These are phyloP conservation scores for Acrocephalus arundinaceus DNA, from an alignment of 2,113 vertebrate species.

Conservation along the genomic window DNA sequence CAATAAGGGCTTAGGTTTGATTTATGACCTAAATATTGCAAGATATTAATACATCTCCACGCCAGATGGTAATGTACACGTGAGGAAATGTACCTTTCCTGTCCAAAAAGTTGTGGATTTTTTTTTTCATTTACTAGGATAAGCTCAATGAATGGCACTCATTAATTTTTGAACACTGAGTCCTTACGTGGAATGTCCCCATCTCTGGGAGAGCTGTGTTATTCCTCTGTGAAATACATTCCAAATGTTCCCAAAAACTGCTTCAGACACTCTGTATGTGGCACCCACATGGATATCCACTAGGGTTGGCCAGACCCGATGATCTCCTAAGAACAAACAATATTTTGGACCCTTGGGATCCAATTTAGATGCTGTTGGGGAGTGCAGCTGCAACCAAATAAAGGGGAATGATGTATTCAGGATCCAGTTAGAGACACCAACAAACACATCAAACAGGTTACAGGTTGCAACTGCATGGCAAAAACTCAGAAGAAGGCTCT, in stretches of 20 bases:
- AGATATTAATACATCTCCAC: conserved; percentile 67
- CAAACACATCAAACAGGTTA: not conserved
- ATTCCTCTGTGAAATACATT: not conserved
- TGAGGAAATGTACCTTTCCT: conserved; percentile 63
- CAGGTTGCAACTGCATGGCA: not conserved
- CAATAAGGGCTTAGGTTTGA: conserved; percentile 67
- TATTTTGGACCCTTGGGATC: conserved; percentile 51
- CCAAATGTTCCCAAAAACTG: conserved; percentile 27
- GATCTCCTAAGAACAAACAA: not conserved
- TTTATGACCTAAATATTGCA: conserved; percentile 72
- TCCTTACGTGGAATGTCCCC: not conserved
- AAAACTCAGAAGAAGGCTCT: not conserved
- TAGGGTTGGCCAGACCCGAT: not conserved
- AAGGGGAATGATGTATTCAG: not conserved
- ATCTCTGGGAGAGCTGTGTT: conserved; percentile 17
- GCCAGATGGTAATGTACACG: conserved; percentile 56
- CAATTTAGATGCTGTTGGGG: conserved; percentile 60
- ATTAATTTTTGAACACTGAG: conserved; percentile 51
- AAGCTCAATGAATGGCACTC: conserved; percentile 38
- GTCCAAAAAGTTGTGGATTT: not conserved
- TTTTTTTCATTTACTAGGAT: conserved; percentile 59
- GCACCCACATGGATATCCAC: not conserved
- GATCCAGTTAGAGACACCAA: conserved; percentile 10
- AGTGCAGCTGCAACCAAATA: conserved; percentile 41
- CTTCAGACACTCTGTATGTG: not conserved